These are phyloP conservation scores for Leptobrachium leishanense DNA, from an alignment of 2,113 vertebrate species.

Conservation along the genomic window DNA sequence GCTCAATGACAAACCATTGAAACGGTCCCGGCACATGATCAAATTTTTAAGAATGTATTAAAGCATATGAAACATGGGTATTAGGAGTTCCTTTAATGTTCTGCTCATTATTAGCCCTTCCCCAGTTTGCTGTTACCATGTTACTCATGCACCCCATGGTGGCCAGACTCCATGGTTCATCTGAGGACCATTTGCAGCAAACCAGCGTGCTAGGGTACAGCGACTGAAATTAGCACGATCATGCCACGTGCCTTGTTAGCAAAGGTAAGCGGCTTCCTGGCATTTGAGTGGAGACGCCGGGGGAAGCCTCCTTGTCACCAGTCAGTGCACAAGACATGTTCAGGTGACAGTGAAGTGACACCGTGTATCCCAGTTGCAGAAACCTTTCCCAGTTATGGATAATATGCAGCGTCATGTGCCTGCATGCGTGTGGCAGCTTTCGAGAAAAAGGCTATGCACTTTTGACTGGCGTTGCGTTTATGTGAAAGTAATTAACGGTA, in stretches of 20 bases:
- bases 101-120: too few species aligned
- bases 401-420: background rate
- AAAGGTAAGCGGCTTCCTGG: constrained; percentile 33
- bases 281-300: constrained; percentile 38
- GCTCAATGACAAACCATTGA: too few species aligned
- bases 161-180: too few species aligned
- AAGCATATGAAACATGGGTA: too few species aligned
- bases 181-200: too few species aligned
- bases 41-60: too few species aligned
- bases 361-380: constrained; percentile 35
- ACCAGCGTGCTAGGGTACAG: background rate
- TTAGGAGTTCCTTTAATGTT: too few species aligned
- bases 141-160: too few species aligned
- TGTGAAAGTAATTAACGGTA: constrained; percentile 99
- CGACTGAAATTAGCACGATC: background rate
- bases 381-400: constrained; percentile 9
- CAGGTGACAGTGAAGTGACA: constrained; percentile 46
- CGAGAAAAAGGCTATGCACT: constrained; percentile 82
- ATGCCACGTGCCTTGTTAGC: constrained; percentile 41
- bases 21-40: too few species aligned
- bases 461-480: constrained; percentile 98
- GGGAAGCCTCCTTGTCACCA: constrained; percentile 40
- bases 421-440: constrained; percentile 75
- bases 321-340: constrained; percentile 44
- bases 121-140: too few species aligned